Percentiles rank a stretch among this genome's conserved stretches.
These are phyloP conservation scores for Melanotus villosus DNA, from an alignment of 2,888 invertebrate genomes.

Conservation along the genomic window DNA sequence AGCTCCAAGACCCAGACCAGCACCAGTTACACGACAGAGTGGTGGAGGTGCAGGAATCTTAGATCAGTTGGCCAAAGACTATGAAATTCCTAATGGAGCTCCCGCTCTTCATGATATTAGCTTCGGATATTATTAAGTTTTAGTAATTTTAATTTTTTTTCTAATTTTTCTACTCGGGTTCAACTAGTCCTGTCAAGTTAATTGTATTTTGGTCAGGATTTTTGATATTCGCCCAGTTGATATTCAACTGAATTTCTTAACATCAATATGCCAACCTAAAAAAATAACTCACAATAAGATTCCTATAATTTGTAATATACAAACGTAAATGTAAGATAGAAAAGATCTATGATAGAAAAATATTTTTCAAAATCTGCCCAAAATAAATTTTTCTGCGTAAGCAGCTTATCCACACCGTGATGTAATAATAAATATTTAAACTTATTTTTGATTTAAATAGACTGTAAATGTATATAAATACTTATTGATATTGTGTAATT, in stretches of 20 bases:
- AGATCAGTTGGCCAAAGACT: conserved; percentile 87
- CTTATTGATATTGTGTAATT: conserved; percentile 27
- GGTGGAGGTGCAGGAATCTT: conserved; percentile 73
- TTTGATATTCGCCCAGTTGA: conserved; percentile 31
- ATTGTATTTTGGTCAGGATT: conserved; percentile 7
- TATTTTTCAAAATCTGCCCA: background rate
- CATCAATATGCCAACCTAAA: background rate
- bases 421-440: conserved; percentile 12
- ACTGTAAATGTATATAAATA: conserved; percentile 36
- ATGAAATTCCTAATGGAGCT: conserved; percentile 80
- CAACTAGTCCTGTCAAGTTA: conserved; percentile 37
- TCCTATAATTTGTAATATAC: conserved; percentile 33
- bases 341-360: background rate
- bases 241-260: conserved; percentile 37
- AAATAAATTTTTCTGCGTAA: conserved; percentile 6
- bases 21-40: conserved; percentile 54
- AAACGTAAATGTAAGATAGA: no score
- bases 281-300: conserved; percentile 12
- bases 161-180: conserved; percentile 26
- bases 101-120: conserved; percentile 85
- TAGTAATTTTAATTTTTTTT: conserved; percentile 17
- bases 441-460: conserved; percentile 34
- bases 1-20: conserved; percentile 57
- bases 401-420: conserved; percentile 12
- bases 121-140: conserved; percentile 81